A percentile compares a stretch with the other conserved stretches of the same genome.
These are phyloP conservation scores for Helleia helle DNA, from an alignment of 2,888 invertebrate genomes.

Conservation along the genomic window DNA sequence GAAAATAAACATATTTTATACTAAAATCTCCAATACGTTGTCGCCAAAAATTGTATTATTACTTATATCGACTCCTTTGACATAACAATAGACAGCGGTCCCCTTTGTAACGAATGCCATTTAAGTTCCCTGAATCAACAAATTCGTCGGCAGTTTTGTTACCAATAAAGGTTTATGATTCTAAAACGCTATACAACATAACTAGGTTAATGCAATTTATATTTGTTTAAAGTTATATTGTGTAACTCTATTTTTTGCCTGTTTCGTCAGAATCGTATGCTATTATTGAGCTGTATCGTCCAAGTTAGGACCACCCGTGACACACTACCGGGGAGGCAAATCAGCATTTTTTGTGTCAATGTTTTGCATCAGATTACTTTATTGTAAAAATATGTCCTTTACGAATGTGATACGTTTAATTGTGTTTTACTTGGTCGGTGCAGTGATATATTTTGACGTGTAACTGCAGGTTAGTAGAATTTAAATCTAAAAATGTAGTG, in stretches of 20 bases:
- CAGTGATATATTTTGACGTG: no score
- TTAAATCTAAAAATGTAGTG: no score
- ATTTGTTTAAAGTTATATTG: conserved; percentile 39
- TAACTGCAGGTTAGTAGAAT: no score
- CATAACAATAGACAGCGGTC: conserved; percentile 2
- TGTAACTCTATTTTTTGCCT: conserved; percentile 54
- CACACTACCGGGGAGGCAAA: conserved; percentile 39
- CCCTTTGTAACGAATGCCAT: conserved; percentile 10
- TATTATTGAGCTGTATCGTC: conserved; percentile 56
- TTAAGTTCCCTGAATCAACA: conserved; percentile 15
- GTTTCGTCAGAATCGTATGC: conserved; percentile 38
- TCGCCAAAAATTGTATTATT: no score
- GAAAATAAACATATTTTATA: no score
- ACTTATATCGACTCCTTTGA: no score
- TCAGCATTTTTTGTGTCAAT: conserved; percentile 29
- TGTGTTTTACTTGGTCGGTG: no score
- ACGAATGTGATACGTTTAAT: no score
- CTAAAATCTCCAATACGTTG: no score
- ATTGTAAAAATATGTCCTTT: no score
- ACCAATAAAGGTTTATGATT: conserved; percentile 39
- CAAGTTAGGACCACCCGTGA: conserved; percentile 58
- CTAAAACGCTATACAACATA: conserved; percentile 17
- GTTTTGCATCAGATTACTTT: no score
- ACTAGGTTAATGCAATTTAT: conserved; percentile 36
- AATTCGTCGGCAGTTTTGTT: conserved; percentile 29